A percentile compares a stretch with the other conserved stretches of the same genome.
phyloP scores from a whole-genome alignment of 2,797 vertebrate species.

The Myotis daubentonii region DNA sequence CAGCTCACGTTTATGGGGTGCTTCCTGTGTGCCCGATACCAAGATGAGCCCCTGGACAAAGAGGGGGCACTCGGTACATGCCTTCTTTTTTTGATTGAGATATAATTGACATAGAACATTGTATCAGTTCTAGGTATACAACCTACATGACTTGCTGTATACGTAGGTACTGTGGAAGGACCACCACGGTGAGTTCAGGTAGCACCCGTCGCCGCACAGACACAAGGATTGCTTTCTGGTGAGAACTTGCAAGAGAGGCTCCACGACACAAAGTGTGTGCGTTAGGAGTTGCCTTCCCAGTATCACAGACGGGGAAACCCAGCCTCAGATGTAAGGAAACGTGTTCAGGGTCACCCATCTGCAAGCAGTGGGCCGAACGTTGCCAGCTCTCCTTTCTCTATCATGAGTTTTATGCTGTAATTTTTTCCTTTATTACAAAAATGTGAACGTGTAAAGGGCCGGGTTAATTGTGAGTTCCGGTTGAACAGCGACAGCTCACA shows the following conservation, averaged over 20 bases:
- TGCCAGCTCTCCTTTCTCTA: neutral
- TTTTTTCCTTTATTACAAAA: neutral
- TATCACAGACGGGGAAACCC: neutral
- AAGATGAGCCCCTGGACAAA: neutral
- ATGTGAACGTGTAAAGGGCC: neutral
- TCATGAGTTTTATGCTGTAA: fast-evolving
- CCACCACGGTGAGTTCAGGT: neutral
- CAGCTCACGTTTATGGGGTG: neutral
- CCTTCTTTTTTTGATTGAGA: neutral
- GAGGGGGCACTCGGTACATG: neutral
- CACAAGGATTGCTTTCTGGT: neutral
- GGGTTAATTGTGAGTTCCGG: neutral
- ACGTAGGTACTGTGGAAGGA: neutral
- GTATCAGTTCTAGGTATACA: fast-evolving
- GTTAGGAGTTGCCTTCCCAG: neutral
- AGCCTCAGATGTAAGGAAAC: neutral
- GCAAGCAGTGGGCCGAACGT: neutral
- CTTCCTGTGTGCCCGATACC: neutral
- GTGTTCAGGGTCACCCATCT: too few relatives aligned
- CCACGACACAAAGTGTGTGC: neutral
- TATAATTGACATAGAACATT: neutral
- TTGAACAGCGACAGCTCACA: neutral
- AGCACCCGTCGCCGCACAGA: neutral
- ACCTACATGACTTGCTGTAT: neutral
- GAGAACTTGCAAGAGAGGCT: neutral